Conservation (phyloP, 2,113 vertebrate genomes). For the Mirza zaza region DNA sequence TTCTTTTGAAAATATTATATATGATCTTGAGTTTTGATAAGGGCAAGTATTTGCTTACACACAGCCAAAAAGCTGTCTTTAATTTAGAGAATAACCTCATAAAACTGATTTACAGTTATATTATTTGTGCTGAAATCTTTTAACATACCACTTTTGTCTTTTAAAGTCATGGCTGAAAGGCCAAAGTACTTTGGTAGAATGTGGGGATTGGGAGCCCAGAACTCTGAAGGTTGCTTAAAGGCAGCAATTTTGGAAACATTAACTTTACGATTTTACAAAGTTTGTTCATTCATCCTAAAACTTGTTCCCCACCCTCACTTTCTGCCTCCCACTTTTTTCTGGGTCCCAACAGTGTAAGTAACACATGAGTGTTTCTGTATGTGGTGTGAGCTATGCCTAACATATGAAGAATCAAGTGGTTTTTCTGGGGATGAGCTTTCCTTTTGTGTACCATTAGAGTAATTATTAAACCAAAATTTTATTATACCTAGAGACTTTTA, state of each 20-base stretch:
- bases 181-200: not conserved
- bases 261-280: not conserved
- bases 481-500: not conserved
- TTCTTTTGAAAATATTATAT: not conserved
- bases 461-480: not conserved
- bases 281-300: not conserved
- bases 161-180: not conserved
- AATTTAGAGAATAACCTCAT: not conserved
- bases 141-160: not conserved
- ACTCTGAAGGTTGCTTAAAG: not conserved
- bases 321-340: not conserved
- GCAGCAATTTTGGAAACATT: not conserved
- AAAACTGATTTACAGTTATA: not conserved
- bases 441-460: not conserved
- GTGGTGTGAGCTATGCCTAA: not conserved
- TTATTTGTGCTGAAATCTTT: not conserved
- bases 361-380: not conserved
- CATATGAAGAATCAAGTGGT: not conserved
- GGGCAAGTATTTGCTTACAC: not conserved
- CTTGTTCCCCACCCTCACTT: not conserved
- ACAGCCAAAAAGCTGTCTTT: not conserved
- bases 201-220: not conserved
- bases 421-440: not conserved
- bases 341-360: not conserved
- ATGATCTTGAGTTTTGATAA: not conserved